Base-by-base conservation (phyloP, 2,888 invertebrate species). In the Nemoura dubitans region DNA sequence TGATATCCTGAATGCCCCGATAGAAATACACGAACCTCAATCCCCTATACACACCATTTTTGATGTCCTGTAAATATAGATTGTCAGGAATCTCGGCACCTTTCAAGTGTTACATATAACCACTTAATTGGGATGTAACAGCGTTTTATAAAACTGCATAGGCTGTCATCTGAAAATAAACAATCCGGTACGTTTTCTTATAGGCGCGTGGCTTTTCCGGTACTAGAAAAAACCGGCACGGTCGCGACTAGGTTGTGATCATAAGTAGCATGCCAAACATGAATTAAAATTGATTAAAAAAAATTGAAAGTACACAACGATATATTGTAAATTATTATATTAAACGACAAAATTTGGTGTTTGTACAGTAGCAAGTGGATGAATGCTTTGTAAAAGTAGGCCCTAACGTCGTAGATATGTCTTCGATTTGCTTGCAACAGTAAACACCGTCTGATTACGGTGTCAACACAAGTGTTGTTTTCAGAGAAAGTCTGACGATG, bases 331-430 rank as follows among this genome's bases (percentile, higher is more conserved):
- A 27, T 3, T 25, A 78, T 26, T 84, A 42, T 83, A 83, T 82
- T 83, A 83, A 83, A 5, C 3, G 27, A 76, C 21, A 25, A 83
- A 83, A 36, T 76, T 84, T 27, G 42, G 59, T 84, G 84, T 84
- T 59, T 76, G 59, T 76, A 84, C 27, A 84, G 59, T 83, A 84
- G 84, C 25, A 43, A 27, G 43, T 84, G 84, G 27, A 76, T 84
- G 84, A 84, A 84, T 84, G 84, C 84, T 84, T 84, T 84, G 76
- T 59, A 59, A 84, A 59, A 27, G 26, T 26, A 59, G 27, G 59
- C 14, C 21, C 27, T 59, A 84, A 43, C 7, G 25, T n/a, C 1
- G 7, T 27, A 27, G 25, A 59, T 76, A n/a, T 76, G 84, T 43
- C 59, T 84, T 76, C 83, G 30, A 83, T 30, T 10, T 26, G 83